A percentile compares a stretch with the other conserved stretches of the same genome.
phyloP scores from a whole-genome alignment of 2,888 invertebrate species.

The Calameuta idolon region DNA sequence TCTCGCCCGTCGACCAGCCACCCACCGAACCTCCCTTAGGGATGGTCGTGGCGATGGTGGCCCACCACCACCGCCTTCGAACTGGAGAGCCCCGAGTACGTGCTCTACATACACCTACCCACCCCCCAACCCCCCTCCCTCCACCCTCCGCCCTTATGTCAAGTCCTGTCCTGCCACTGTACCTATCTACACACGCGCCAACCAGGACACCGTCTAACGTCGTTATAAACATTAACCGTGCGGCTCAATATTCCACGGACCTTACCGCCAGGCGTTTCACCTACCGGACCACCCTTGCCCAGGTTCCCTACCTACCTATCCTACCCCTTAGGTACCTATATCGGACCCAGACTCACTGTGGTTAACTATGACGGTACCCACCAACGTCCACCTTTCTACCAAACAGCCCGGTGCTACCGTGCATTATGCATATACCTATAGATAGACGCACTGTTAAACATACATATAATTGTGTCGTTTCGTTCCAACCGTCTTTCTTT shows the following conservation, averaged over 20 bases:
- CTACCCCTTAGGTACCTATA: not conserved
- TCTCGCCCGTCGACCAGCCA: conserved; percentile 27
- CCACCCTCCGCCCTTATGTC: conserved; percentile 11
- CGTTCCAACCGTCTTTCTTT: not conserved
- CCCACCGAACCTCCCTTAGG: conserved; percentile 24
- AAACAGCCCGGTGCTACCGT: not conserved
- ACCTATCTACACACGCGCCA: conserved; percentile 35
- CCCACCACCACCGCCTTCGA: conserved; percentile 45
- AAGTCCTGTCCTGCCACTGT: conserved; percentile 20
- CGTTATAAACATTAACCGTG: conserved; percentile 66
- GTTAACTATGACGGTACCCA: not conserved
- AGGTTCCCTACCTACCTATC: not conserved
- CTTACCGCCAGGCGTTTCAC: conserved; percentile 40
- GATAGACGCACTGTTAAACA: not conserved
- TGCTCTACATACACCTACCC: conserved; percentile 65
- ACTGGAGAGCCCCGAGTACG: conserved; percentile 61
- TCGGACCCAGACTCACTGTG: not conserved
- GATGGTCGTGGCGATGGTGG: conserved; percentile 21
- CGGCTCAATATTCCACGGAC: conserved; percentile 65
- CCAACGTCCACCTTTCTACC: not conserved
- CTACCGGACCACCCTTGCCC: conserved; percentile 7
- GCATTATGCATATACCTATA: not conserved
- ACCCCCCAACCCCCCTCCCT: conserved; percentile 29
- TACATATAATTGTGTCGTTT: not conserved
- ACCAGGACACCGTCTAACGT: conserved; percentile 58